phyloP scores from a whole-genome alignment of 1,140 invertebrate species.

The Platorchestia sp. region DNA sequence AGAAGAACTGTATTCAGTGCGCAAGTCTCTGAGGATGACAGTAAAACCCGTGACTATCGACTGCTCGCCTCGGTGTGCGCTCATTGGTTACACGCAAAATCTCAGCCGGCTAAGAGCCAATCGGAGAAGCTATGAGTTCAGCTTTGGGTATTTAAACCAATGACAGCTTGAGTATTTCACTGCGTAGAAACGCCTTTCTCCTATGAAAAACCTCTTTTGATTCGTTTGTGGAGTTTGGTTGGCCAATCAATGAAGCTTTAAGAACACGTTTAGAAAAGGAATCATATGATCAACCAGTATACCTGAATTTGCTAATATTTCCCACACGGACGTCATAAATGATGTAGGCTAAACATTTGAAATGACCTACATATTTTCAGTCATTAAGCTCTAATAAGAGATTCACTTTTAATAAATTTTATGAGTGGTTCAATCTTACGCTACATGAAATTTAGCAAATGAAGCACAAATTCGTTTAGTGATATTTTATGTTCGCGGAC shows the following conservation, averaged over 20 bases:
- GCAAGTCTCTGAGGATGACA: not conserved
- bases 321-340: not conserved
- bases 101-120: not conserved
- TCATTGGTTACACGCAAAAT: conserved; percentile 8
- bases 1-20: not conserved
- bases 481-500: not conserved
- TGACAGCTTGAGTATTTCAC: not conserved
- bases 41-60: conserved; percentile 54
- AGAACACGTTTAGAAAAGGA: not conserved
- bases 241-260: not conserved
- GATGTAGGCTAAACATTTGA: not conserved
- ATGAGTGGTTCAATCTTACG: not conserved
- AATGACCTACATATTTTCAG: not conserved
- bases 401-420: not conserved
- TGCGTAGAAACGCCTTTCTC: not conserved
- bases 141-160: not conserved
- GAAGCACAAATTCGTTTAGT: not conserved
- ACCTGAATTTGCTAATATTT: not conserved
- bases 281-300: conserved; percentile 9
- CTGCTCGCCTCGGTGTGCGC: not conserved
- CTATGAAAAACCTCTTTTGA: not conserved
- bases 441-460: not conserved
- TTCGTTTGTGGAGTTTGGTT: not conserved
- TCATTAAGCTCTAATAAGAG: not conserved
- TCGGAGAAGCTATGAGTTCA: not conserved